Evolutionary conservation across 2,797 vertebrate genomes (phyloP).

Genomic region (Protosalanx chinensis): DNA sequence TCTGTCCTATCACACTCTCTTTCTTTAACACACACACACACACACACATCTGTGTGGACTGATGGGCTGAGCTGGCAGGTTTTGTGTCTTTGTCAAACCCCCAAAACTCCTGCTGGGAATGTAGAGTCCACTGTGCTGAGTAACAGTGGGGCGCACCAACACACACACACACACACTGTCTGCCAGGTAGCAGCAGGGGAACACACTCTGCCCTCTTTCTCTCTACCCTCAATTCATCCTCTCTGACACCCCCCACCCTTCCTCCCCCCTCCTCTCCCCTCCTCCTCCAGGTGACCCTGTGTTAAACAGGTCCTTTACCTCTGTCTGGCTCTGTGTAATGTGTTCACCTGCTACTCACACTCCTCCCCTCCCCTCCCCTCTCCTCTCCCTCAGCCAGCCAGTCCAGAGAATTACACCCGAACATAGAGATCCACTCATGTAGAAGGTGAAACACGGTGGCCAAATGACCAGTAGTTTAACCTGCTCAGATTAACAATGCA

Average conservation of each 20-base stretch:
- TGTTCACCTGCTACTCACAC: too few species aligned
- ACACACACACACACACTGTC: not conserved
- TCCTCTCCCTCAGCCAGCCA: not conserved
- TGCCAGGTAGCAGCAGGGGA: not conserved
- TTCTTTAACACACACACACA: not conserved
- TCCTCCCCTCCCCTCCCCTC: not conserved
- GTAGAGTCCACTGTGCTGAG: too few species aligned
- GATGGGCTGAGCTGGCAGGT: not conserved
- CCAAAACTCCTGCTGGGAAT: not conserved
- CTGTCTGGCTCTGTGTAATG: too few species aligned
- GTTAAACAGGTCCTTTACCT: too few species aligned
- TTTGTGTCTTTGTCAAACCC: slow-evolving; percentile 9
- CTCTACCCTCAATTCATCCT: not conserved
- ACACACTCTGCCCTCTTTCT: not conserved
- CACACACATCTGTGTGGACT: not conserved
- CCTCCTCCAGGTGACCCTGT: not conserved
- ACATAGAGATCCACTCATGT: not conserved
- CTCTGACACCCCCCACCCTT: not conserved
- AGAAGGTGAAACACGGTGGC: not conserved
- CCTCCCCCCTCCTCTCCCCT: not conserved
- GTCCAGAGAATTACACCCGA: too few species aligned
- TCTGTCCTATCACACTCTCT: not conserved
- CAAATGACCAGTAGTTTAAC: not conserved
- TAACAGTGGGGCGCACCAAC: not conserved
- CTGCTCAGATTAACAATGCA: not conserved